These are phyloP conservation scores for Phrynocephalus guinanensis DNA, from an alignment of 2,797 vertebrate species.

Conservation along the genomic window DNA sequence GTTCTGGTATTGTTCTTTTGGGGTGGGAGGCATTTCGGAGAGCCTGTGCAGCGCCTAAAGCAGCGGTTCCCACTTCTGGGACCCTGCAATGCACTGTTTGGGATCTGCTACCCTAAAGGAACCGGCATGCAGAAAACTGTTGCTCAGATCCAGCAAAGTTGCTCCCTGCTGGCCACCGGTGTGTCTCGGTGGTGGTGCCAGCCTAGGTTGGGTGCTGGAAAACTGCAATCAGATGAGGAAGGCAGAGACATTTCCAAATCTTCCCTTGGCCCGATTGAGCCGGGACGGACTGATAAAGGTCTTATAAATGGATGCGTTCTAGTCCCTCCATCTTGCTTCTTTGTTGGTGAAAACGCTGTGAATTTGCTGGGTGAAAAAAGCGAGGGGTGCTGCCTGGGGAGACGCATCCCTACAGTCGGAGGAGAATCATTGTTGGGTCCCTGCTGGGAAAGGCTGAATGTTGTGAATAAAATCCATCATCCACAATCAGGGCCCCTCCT, in stretches of 20 bases:
- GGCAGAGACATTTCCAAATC: constrained; percentile 39
- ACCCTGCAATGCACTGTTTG: no score
- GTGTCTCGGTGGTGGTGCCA: no score
- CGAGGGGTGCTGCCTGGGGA: neutral
- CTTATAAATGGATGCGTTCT: constrained; percentile 67
- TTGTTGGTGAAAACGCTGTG: neutral
- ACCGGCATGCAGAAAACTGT: no score
- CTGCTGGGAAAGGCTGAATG: neutral
- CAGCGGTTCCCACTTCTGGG: no score
- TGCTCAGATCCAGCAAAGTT: no score
- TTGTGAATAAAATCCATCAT: neutral
- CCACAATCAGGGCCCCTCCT: neutral
- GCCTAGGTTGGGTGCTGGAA: neutral
- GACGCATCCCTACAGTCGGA: neutral
- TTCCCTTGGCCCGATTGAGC: constrained; percentile 62
- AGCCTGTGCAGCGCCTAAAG: no score
- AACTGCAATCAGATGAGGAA: no score
- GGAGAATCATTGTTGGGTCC: rapidly evolving
- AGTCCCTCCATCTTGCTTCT: constrained; percentile 46
- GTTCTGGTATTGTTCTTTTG: no score
- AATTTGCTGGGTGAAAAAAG: neutral
- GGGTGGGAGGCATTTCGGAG: no score
- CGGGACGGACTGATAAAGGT: constrained; percentile 67
- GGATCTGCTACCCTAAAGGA: no score
- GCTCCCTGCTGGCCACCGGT: no score